Conservation (phyloP, 2,888 invertebrate genomes). For the Dusona sp. region DNA sequence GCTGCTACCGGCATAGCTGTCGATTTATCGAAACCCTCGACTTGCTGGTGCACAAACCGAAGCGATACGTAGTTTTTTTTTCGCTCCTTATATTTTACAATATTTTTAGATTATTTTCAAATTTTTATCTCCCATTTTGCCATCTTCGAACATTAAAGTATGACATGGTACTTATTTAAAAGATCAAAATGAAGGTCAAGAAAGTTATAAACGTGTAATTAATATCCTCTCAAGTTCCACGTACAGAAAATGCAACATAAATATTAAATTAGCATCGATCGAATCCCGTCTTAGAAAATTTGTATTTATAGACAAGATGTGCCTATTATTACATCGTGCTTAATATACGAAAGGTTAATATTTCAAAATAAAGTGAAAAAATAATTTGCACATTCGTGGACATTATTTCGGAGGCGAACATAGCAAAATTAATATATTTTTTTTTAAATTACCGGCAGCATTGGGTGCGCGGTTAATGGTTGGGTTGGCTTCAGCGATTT, state of each 20-base stretch:
- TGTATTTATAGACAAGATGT: neutral
- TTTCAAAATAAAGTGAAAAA: no score
- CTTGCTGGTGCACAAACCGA: slow-evolving; percentile 1
- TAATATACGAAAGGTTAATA: neutral
- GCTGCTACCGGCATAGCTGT: slow-evolving; percentile 27
- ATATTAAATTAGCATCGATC: slow-evolving; percentile 38
- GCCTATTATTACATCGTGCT: neutral
- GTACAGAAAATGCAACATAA: neutral
- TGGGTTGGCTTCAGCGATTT: no score
- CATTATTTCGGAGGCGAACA: no score
- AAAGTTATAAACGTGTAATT: neutral
- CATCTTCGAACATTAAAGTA: neutral
- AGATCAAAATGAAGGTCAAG: neutral
- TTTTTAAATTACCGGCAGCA: no score
- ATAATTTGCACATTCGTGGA: no score
- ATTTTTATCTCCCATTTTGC: neutral
- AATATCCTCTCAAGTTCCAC: neutral
- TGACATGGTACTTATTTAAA: neutral
- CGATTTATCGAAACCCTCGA: slow-evolving; percentile 77
- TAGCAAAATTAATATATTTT: no score
- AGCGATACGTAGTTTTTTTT: slow-evolving; percentile 31
- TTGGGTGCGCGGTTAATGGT: no score
- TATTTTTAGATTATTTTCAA: slow-evolving; percentile 23
- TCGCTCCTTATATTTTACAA: slow-evolving; percentile 75
- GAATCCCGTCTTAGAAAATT: slow-evolving; percentile 3